Conservation (phyloP, 2,113 vertebrate genomes). For the Gopherus evgoodei region DNA sequence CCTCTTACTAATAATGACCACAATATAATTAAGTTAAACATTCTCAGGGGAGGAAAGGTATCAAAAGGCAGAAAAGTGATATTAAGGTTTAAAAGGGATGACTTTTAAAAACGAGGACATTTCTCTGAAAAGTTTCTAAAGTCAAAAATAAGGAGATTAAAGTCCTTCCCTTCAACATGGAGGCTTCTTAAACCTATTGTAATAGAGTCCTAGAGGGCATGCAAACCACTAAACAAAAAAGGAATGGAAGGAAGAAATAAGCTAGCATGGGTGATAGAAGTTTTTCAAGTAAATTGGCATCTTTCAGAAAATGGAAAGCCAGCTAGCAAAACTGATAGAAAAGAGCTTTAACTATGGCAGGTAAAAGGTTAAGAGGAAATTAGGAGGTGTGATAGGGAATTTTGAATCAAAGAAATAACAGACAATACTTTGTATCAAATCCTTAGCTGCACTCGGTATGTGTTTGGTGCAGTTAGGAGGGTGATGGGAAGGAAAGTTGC, state of each 20-base stretch:
- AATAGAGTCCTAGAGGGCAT: neutral
- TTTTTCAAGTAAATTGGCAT: neutral
- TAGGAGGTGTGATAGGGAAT: neutral
- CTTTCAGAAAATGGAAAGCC: neutral
- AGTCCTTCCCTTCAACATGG: neutral
- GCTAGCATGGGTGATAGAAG: neutral
- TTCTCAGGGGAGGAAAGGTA: neutral
- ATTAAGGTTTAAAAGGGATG: neutral
- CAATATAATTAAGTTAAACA: accelerated
- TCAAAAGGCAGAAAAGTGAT: neutral
- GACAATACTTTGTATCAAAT: neutral
- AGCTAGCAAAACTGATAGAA: neutral
- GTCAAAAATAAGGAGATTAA: neutral
- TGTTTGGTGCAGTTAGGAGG: neutral
- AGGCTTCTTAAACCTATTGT: neutral
- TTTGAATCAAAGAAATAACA: neutral
- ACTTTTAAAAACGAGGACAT: neutral
- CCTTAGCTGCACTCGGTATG: neutral
- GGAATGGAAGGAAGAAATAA: neutral
- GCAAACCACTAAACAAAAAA: neutral
- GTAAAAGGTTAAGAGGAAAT: neutral
- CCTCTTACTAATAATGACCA: neutral
- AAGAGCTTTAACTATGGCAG: neutral
- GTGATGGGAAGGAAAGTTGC: neutral
- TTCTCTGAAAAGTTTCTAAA: neutral